phyloP scores from a whole-genome alignment of 2,888 invertebrate species.

The Netelia inedita region DNA sequence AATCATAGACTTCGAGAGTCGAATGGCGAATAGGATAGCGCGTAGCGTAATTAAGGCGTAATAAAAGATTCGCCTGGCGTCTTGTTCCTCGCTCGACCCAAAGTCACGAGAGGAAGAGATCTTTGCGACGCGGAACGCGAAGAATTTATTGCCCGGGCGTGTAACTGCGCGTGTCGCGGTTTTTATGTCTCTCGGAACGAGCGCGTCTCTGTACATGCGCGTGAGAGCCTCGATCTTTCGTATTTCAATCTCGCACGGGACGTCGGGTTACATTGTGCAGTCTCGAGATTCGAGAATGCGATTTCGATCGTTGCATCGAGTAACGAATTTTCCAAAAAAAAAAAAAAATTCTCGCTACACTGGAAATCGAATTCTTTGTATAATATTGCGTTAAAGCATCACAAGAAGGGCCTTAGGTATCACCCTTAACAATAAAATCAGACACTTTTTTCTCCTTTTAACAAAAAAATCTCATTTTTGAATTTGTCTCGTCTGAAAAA shows the following conservation, averaged over 20 bases:
- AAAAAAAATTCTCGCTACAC: not conserved
- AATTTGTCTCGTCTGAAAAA: no score
- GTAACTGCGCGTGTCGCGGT: slow-evolving; percentile 54
- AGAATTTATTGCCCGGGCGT: slow-evolving; percentile 61
- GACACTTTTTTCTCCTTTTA: no score
- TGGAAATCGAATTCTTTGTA: not conserved
- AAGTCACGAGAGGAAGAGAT: not conserved
- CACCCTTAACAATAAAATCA: no score
- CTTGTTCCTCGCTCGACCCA: slow-evolving; percentile 1
- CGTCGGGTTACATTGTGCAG: slow-evolving; percentile 23
- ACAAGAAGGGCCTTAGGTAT: no score
- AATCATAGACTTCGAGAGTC: not conserved
- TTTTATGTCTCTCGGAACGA: slow-evolving; percentile 59
- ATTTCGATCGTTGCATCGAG: slow-evolving; percentile 56
- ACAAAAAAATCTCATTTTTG: no score
- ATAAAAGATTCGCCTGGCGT: slow-evolving; percentile 70
- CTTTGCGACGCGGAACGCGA: slow-evolving; percentile 34
- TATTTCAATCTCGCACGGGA: not conserved
- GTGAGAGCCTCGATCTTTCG: slow-evolving; percentile 7
- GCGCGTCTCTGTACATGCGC: slow-evolving; percentile 25
- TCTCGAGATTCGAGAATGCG: slow-evolving; percentile 37
- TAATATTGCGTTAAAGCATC: not conserved
- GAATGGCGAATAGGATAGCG: slow-evolving; percentile 47
- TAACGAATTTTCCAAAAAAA: slow-evolving; percentile 6
- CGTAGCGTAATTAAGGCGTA: slow-evolving; percentile 76